Base-by-base conservation (phyloP, 2,113 vertebrate species). In the Sphaerodactylus townsendi region DNA sequence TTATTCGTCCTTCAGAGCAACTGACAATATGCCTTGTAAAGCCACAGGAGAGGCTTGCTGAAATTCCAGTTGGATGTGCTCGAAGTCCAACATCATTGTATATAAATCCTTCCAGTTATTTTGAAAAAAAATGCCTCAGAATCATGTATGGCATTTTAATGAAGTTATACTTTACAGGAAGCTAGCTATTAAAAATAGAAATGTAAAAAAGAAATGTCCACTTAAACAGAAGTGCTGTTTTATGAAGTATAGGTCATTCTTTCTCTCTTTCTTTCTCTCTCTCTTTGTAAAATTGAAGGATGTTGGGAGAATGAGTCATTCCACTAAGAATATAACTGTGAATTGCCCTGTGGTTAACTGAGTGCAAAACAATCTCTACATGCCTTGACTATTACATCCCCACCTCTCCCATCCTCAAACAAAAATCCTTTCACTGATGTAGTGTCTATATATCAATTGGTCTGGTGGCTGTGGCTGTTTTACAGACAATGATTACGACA, bases 201-300 rank as follows among this genome's bases (percentile, higher is more conserved):
- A 76, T 82, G 53, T 87, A 78, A 90, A 82, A 74, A 62, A n/a
- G 88, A 88, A 91, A 89, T 84, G 86, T 87, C 76, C 88, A 73
- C 86, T 91, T 90, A 87, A 94, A 91, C 48, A 81, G 64, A 92
- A 82, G 84, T 77, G 35, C 3, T 90, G 4, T 91, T 92, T 93
- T 83, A 84, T 88, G 90, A 90, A 82, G 71, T 74, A 75, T n/a
- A 87, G 48, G 86, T 88, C 1, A 84, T 85, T 85, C 81, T 74
- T n/a, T n/a, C n/a, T n/a, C n/a, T n/a, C n/a, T 85, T 65, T 39
- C 59, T 62, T 28, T 21, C 6, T 23, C 19, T 23, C 23, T 10
- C 13, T 50, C 13, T 50, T 50, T 50, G 48, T 28, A 84, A 81
- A 44, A 84, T 86, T 46, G 41, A 37, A 15, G 0, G 1, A 14